Evolutionary conservation across 2,797 vertebrate genomes (phyloP).

Genomic region (Enteromius argenteus): DNA sequence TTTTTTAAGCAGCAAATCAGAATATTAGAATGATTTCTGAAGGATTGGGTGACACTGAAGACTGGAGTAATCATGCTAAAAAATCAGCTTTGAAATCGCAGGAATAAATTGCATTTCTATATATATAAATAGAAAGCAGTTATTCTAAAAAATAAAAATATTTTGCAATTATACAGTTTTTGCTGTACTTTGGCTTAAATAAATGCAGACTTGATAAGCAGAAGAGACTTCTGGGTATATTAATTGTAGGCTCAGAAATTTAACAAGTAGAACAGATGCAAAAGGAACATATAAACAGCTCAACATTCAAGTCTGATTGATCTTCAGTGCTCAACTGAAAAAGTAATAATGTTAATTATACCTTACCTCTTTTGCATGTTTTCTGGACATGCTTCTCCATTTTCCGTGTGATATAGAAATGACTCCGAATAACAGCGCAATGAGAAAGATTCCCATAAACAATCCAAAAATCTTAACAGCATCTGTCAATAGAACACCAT

Average conservation of each 20-base stretch:
- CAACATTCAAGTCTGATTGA: conserved; percentile 46
- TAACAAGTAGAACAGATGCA: neutral
- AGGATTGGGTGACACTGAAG: too few relatives aligned
- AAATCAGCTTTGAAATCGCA: too few relatives aligned
- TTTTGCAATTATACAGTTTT: too few relatives aligned
- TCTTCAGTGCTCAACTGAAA: neutral
- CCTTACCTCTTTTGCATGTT: conserved; percentile 55
- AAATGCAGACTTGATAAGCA: too few relatives aligned
- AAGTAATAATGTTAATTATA: conserved; percentile 31
- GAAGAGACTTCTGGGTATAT: neutral
- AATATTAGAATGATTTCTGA: too few relatives aligned
- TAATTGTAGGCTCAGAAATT: neutral
- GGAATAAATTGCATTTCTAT: too few relatives aligned
- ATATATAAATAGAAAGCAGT: too few relatives aligned
- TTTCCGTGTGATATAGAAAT: conserved; percentile 66
- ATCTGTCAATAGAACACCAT: conserved; percentile 51
- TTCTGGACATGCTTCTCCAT: conserved; percentile 57
- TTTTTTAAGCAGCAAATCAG: too few relatives aligned
- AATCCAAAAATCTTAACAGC: conserved; percentile 66
- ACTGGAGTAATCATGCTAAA: too few relatives aligned
- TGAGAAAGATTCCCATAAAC: conserved; percentile 72
- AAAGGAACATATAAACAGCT: neutral
- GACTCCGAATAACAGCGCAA: conserved; percentile 66
- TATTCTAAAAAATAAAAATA: too few relatives aligned
- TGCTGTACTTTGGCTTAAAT: too few relatives aligned